These are phyloP conservation scores for Lasius fuliginosus DNA, from an alignment of 2,888 invertebrate genomes.

Conservation along the genomic window DNA sequence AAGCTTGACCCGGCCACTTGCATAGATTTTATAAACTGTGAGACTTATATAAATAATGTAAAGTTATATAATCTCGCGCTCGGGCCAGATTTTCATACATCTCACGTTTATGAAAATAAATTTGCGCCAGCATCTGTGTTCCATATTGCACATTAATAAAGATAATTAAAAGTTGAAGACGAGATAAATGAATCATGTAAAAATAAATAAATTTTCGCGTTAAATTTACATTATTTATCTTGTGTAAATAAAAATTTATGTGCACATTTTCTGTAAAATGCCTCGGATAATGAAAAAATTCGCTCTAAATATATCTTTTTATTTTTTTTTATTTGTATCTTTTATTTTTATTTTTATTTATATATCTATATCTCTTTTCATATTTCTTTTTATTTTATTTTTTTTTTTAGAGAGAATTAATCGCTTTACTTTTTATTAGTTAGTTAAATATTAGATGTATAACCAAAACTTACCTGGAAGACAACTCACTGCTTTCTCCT, in stretches of 20 bases:
- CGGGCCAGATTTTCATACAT: conserved; percentile 24
- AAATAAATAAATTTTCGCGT: conserved; percentile 23
- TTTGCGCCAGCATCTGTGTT: conserved; percentile 3
- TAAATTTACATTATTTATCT: conserved; percentile 4
- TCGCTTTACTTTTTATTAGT: background rate
- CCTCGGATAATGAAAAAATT: background rate
- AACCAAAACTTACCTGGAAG: conserved; percentile 89
- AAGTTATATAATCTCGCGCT: conserved; percentile 20
- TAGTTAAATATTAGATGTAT: background rate
- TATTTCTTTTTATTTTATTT: background rate
- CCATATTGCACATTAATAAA: conserved; percentile 34
- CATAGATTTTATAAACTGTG: background rate
- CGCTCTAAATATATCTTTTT: background rate
- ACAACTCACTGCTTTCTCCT: conserved; percentile 98
- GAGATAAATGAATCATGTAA: conserved; percentile 28
- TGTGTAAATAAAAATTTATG: conserved; percentile 12
- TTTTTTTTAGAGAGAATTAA: background rate
- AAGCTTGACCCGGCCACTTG: background rate
- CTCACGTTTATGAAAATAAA: conserved; percentile 15
- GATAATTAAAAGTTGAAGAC: conserved; percentile 12
- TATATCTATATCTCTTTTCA: too few species aligned
- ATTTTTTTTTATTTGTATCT: background rate
- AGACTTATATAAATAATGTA: conserved; percentile 44
- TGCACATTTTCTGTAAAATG: background rate
- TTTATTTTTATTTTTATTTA: background rate